Evolutionary conservation across 2,113 vertebrate genomes (phyloP), one percentile per base, ranked within the genome.

Genomic region (Megalops atlanticus): DNA sequence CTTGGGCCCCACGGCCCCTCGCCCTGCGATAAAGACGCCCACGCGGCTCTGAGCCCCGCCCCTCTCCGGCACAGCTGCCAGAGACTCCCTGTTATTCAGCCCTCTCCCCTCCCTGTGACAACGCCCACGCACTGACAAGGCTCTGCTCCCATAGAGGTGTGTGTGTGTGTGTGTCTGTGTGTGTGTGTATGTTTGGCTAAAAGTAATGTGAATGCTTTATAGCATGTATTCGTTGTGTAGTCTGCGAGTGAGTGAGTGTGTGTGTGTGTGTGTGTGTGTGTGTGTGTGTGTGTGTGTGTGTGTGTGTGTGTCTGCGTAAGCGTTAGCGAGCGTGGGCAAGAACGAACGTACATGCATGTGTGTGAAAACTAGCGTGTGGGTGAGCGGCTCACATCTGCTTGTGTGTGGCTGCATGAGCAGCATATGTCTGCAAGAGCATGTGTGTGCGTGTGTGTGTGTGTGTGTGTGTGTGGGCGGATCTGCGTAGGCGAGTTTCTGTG

Each of bases 351-450:
- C 68, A 31, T 47, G 38, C 68, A 70, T 47, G 64, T 43, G 39
- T 78, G 77, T 70, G 77, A 69, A 31, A 68, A 38, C 24, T 33
- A 33, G 58, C 45, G 54, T 24, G 15, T 78, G 77, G 38, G 64
- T 41, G 64, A 79, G n/a, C 78, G 14, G 72, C 68, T 47, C 49
- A 38, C 49, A 35, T 89, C 85, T 88, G 88, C 91, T 90, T 88
- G 88, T 89, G 87, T 88, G 88, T 89, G 87, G 88, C 21, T 78
- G 8, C 86, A 86, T 91, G 89, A 92, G 88, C 91, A 80, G 89
- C 89, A 91, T 92, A 92, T 91, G 92, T 90, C 91, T 92, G 90
- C 88, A 84, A 90, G 90, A 89, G 91, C 91, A 89, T 84, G 89
- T 90, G 90, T 90, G 87, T 91, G 86, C 85, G 68, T 89, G 89